Conservation (phyloP, 2,797 vertebrate genomes). For the Schizothorax lantsangensis region DNA sequence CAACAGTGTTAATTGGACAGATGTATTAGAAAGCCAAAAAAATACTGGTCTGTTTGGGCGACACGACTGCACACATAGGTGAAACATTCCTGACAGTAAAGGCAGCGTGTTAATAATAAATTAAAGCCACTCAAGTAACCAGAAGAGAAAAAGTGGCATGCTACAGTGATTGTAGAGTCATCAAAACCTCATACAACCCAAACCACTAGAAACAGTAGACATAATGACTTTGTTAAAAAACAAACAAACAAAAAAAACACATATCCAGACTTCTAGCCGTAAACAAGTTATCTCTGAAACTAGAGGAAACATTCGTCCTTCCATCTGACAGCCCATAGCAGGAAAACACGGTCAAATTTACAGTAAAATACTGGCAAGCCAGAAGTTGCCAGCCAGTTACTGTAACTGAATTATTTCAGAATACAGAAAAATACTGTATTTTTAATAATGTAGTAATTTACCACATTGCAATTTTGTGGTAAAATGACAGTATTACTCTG, state of each 20-base stretch:
- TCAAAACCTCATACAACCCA: not conserved
- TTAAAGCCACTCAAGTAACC: conserved; percentile 52
- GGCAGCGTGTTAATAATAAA: conserved; percentile 61
- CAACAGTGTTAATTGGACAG: conserved; percentile 17
- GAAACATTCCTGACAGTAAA: conserved; percentile 40
- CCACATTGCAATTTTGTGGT: not conserved
- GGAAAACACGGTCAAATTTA: not conserved
- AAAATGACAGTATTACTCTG: not conserved
- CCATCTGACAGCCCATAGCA: not conserved
- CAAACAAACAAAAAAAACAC: conserved; percentile 6
- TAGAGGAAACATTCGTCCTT: conserved; percentile 1
- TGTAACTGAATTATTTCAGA: not conserved
- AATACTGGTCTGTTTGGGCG: conserved; percentile 6
- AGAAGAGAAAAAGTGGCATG: conserved; percentile 67
- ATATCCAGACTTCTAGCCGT: conserved; percentile 9
- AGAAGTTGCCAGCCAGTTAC: not conserved
- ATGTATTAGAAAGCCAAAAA: conserved; percentile 29
- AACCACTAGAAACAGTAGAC: not conserved
- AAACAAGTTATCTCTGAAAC: not conserved
- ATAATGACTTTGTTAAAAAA: not conserved
- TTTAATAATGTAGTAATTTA: not conserved
- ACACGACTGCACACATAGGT: not conserved
- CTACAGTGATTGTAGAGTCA: conserved; percentile 30
- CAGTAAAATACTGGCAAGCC: not conserved
- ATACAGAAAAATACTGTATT: not conserved